phyloP scores from a whole-genome alignment of 92 coral and sea anemone genomes.

The Paramuricea clavata region DNA sequence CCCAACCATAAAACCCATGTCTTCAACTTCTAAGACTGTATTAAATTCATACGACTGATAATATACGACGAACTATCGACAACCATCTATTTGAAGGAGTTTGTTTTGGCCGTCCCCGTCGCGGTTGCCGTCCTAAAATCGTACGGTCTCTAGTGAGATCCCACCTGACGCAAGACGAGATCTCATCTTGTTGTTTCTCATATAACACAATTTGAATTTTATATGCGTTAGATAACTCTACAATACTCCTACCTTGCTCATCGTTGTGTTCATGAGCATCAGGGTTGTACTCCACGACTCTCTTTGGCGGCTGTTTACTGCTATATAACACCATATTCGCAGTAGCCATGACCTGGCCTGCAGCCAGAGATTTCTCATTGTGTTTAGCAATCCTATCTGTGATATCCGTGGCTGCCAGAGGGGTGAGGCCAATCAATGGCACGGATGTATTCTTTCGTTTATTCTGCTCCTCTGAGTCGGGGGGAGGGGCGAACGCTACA shows the following conservation, averaged over 20 bases:
- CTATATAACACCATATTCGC: slow-evolving; percentile 78
- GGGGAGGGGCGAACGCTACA: slow-evolving; percentile 74
- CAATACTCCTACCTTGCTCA: slow-evolving; percentile 21
- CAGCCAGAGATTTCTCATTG: slow-evolving; percentile 92
- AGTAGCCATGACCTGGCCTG: slow-evolving; percentile 87
- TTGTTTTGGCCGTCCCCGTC: too few species aligned
- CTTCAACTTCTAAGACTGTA: too few species aligned
- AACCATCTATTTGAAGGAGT: too few species aligned
- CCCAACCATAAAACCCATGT: too few species aligned
- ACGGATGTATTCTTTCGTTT: slow-evolving; percentile 80
- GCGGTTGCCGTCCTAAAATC: too few species aligned
- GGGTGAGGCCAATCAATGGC: slow-evolving; percentile 91
- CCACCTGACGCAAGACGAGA: too few species aligned
- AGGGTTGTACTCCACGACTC: slow-evolving; percentile 75
- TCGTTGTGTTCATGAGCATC: slow-evolving; percentile 50
- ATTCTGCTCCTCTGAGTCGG: slow-evolving; percentile 65
- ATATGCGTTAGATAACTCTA: too few species aligned
- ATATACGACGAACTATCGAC: too few species aligned
- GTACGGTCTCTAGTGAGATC: too few species aligned
- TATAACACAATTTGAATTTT: too few species aligned
- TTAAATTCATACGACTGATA: too few species aligned
- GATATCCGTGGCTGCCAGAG: slow-evolving; percentile 81
- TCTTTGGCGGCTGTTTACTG: slow-evolving; percentile 85
- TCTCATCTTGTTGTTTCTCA: too few species aligned
- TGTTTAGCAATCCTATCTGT: slow-evolving; percentile 88